Conservation (phyloP, 2,888 invertebrate species). For the Eledona agricola region DNA sequence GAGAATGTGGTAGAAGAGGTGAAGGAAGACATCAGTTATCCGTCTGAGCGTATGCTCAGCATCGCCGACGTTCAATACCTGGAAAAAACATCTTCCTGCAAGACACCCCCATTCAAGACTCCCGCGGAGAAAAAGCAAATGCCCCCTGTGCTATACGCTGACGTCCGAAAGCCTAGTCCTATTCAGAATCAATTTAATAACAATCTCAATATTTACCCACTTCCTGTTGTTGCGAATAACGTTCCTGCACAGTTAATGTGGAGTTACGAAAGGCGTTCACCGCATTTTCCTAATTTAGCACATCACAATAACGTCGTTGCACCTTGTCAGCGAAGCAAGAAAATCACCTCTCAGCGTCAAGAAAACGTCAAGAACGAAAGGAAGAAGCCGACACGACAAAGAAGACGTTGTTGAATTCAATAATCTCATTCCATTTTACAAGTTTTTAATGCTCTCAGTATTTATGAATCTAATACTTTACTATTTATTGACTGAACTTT, state of each 20-base stretch:
- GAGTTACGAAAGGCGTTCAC: too few relatives aligned
- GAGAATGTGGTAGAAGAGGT: constrained; percentile 36
- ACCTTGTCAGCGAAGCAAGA: constrained; percentile 20
- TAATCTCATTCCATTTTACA: constrained; percentile 16
- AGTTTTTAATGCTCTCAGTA: constrained; percentile 30
- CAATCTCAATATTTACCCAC: constrained; percentile 55
- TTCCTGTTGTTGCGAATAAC: too few relatives aligned
- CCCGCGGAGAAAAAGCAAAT: constrained; percentile 59
- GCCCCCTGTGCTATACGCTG: constrained; percentile 47
- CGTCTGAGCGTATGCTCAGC: constrained; percentile 59
- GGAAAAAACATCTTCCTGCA: constrained; percentile 24
- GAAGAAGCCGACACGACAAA: constrained; percentile 24
- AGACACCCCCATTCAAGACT: constrained; percentile 53
- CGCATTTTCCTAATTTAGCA: constrained; percentile 42
- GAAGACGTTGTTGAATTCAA: constrained; percentile 16
- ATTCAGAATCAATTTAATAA: constrained; percentile 54
- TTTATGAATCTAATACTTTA: constrained; percentile 31
- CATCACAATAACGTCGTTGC: constrained; percentile 43
- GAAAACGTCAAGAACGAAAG: constrained; percentile 30
- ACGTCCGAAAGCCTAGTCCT: constrained; percentile 45
- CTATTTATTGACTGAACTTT: constrained; percentile 6
- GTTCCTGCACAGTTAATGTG: constrained; percentile 46
- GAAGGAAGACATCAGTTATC: constrained; percentile 55
- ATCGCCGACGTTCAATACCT: constrained; percentile 58
- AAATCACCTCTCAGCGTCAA: constrained; percentile 14